phyloP scores from a whole-genome alignment of 2,888 invertebrate species.

The Lasioglossum villosulum region DNA sequence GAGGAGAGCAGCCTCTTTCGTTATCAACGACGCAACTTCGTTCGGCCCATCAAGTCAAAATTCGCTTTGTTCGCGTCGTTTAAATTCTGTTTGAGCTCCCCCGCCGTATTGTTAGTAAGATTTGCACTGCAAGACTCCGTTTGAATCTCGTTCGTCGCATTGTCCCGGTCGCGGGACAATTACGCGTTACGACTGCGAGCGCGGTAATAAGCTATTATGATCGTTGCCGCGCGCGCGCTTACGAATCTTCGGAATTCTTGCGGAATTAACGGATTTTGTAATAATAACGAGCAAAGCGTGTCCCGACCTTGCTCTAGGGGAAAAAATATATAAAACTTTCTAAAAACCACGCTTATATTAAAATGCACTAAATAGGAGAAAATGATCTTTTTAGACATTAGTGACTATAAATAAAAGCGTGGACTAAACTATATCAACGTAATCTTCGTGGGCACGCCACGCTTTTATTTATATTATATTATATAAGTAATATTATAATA shows the following conservation, averaged over 20 bases:
- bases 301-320: not conserved
- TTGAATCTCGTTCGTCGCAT: constrained; percentile 39
- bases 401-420: no score
- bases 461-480: no score
- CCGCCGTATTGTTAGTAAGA: constrained; percentile 40
- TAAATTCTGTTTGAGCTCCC: constrained; percentile 48
- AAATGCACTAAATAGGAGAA: no score
- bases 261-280: constrained; percentile 11
- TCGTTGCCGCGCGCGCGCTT: constrained; percentile 15
- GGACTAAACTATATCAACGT: no score
- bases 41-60: constrained; percentile 40
- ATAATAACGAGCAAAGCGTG: not conserved
- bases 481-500: no score
- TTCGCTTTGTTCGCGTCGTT: constrained; percentile 42
- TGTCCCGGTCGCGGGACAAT: constrained; percentile 43
- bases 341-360: no score
- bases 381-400: no score
- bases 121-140: constrained; percentile 23
- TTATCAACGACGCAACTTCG: constrained; percentile 4
- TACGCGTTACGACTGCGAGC: constrained; percentile 51
- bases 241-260: constrained; percentile 26
- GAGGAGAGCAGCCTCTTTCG: not conserved
- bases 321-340: no score
- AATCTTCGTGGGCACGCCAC: no score
- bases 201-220: constrained; percentile 55